These are phyloP conservation scores for Chymomyza caudatula DNA, from an alignment of 2,888 invertebrate species.

Conservation along the genomic window DNA sequence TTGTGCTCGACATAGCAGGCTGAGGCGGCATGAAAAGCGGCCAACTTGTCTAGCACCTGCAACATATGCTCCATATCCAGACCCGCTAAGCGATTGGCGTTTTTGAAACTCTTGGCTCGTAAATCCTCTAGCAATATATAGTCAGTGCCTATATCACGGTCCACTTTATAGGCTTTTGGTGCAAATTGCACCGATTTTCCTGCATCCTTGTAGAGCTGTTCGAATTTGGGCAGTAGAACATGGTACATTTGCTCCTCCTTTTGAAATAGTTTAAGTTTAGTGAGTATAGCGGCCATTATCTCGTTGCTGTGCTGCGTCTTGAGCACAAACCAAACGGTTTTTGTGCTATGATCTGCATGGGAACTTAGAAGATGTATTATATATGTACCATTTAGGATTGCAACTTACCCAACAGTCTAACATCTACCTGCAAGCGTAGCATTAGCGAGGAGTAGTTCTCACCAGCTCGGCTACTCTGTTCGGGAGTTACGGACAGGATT, in stretches of 20 bases:
- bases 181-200: constrained; percentile 68
- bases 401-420: constrained; percentile 62
- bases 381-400: no score
- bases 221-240: constrained; percentile 71
- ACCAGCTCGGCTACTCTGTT: constrained; percentile 38
- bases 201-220: constrained; percentile 62
- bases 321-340: constrained; percentile 58
- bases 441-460: constrained; percentile 73
- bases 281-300: constrained; percentile 57
- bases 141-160: constrained; percentile 61
- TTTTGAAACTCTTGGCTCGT: constrained; percentile 62
- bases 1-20: constrained; percentile 75
- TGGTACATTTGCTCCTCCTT: constrained; percentile 75
- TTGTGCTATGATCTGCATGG: constrained; percentile 54
- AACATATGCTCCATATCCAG: constrained; percentile 71
- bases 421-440: constrained; percentile 63
- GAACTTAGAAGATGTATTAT: neutral
- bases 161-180: constrained; percentile 66
- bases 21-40: constrained; percentile 76
- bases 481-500: constrained; percentile 44
- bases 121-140: constrained; percentile 75
- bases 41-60: constrained; percentile 69
- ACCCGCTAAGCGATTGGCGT: constrained; percentile 68
- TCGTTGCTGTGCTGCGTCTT: constrained; percentile 63
- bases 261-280: constrained; percentile 63